Base-by-base conservation (phyloP, 1,140 invertebrate genomes). In the Gryon sp. region DNA sequence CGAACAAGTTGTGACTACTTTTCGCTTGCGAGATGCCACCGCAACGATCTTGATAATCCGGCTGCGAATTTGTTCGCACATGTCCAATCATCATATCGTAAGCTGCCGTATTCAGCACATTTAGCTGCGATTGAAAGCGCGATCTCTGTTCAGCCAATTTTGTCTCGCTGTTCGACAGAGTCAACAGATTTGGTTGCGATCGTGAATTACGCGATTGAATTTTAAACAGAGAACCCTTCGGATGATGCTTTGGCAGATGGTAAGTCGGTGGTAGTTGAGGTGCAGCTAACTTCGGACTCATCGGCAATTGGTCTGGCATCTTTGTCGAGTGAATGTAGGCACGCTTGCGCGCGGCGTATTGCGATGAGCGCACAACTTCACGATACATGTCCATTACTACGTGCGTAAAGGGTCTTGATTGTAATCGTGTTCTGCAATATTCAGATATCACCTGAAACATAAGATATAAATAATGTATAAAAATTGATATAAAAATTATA, bases 341-440 rank as follows among this genome's bases (percentile, higher is more conserved):
- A 12, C 86, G 83, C 60, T 83, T 87, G 3, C 87, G 76, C 0
- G 82, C 83, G 2, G 76, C 76, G 28, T 87, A 88, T 36, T 87
- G 86, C 0, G 84, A 72, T 0, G 87, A 89, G 26, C 82, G 83
- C 48, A 90, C 79, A 0, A 91, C 90, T 68, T 91, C 90, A 16
- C 90, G 86, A 57, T 92, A 90, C 81, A 92, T 87, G 73, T 92
- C 91, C 91, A 92, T 92, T 1, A 92, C 89, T 9, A 91, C 90
- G 72, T 92, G 91, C 0, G 90, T 91, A 79, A 92, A 92, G 1
- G 91, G 91, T 36, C 90, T 86, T 15, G 87, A 88, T 66, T 91
- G 89, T 36, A 90, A 77, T 16, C 89, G 83, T 14, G 86, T 89
- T 28, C 89, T 89, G 73, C 90, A 92, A 69, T 92, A 91, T 38